A percentile compares a stretch with the other conserved stretches of the same genome.
Evolutionary conservation across 2,888 invertebrate species (phyloP).

Genomic region (Epirrita christyi): DNA sequence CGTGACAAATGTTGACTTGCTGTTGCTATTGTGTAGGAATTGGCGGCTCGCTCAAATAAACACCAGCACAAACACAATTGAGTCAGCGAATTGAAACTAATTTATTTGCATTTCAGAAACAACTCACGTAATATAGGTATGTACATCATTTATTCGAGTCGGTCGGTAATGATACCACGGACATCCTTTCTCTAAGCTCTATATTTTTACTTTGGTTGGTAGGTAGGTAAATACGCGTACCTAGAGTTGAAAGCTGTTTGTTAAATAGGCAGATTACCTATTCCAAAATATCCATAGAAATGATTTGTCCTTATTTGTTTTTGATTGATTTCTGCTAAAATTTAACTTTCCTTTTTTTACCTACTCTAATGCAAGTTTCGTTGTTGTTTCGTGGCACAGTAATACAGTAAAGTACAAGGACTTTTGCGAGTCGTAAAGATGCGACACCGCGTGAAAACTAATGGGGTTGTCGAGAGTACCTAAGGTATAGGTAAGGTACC

Average conservation of each 20-base stretch:
- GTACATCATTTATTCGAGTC: background rate
- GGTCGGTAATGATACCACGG: background rate
- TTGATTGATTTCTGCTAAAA: too few relatives aligned
- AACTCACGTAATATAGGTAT: background rate
- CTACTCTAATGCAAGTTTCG: background rate
- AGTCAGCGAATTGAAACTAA: slow-evolving; percentile 15
- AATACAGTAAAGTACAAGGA: background rate
- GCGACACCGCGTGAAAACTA: slow-evolving; percentile 22
- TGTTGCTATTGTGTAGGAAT: slow-evolving; percentile 11
- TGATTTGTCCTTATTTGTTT: too few relatives aligned
- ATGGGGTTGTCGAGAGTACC: background rate
- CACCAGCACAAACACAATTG: slow-evolving; percentile 8
- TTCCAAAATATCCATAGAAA: too few relatives aligned
- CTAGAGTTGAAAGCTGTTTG: too few relatives aligned
- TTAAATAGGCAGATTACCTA: too few relatives aligned
- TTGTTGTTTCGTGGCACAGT: background rate
- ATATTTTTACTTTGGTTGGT: too few relatives aligned
- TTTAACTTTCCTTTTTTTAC: too few relatives aligned
- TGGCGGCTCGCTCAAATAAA: slow-evolving; percentile 10
- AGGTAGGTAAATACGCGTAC: too few relatives aligned
- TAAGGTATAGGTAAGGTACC: too few relatives aligned
- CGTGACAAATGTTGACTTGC: slow-evolving; percentile 19
- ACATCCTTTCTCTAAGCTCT: background rate
- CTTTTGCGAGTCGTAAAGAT: slow-evolving; percentile 22
- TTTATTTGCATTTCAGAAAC: slow-evolving; percentile 11